Evolutionary conservation across 2,888 invertebrate species (phyloP).

Genomic region (Agonum fuliginosum): DNA sequence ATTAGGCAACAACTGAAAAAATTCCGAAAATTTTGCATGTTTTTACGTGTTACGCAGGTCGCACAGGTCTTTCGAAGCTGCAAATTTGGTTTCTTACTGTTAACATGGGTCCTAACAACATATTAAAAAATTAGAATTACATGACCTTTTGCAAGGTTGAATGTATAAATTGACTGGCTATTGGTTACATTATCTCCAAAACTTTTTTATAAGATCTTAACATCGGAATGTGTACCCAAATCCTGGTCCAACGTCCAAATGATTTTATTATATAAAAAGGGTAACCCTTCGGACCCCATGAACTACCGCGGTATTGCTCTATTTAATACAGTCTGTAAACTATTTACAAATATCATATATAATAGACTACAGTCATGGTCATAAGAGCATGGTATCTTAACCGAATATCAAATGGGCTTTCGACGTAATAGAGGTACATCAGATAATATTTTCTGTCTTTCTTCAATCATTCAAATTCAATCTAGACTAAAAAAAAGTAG

Average conservation of each 20-base stretch:
- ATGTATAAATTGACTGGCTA: too few relatives aligned
- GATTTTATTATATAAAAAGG: not conserved
- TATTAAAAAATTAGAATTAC: too few relatives aligned
- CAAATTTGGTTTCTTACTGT: too few relatives aligned
- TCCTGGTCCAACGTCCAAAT: not conserved
- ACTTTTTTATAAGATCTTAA: not conserved
- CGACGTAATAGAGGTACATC: not conserved
- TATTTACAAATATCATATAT: not conserved
- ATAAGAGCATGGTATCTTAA: not conserved
- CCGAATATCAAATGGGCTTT: not conserved
- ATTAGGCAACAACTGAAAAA: too few relatives aligned
- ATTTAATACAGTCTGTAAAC: not conserved
- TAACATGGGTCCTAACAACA: too few relatives aligned
- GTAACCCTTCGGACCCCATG: not conserved
- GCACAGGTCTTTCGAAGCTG: too few relatives aligned
- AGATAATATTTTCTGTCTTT: not conserved
- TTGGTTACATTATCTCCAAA: not conserved
- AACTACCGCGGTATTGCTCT: not conserved
- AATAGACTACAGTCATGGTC: not conserved
- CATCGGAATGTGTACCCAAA: not conserved
- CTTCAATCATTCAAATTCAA: not conserved
- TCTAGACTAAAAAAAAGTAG: not conserved
- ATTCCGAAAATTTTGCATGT: too few relatives aligned
- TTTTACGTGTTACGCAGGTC: too few relatives aligned
- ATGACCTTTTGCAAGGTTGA: too few relatives aligned